Conservation (phyloP, 2,888 invertebrate species). For the Temnothorax ravouxi region DNA sequence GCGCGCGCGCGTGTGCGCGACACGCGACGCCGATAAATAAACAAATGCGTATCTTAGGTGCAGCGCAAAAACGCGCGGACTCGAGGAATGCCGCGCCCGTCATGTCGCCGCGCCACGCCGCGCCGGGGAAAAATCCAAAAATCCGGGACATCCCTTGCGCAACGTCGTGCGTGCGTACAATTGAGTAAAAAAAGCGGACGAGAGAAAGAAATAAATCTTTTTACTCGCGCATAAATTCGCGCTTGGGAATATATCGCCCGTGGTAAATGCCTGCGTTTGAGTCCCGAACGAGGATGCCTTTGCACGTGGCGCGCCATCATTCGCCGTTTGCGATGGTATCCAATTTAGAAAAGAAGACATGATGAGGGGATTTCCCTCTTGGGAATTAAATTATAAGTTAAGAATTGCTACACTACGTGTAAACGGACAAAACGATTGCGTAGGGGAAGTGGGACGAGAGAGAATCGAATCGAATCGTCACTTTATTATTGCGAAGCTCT, state of each 20-base stretch:
- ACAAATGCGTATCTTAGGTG: slow-evolving; percentile 49
- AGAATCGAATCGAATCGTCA: background rate
- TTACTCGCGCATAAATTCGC: background rate
- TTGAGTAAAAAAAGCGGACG: background rate
- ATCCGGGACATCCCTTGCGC: slow-evolving; percentile 48
- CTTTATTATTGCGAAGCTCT: no score
- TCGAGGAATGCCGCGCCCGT: slow-evolving; percentile 39
- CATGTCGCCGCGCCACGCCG: background rate
- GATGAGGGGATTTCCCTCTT: no score
- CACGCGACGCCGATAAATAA: slow-evolving; percentile 25
- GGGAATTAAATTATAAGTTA: background rate
- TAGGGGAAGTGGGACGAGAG: background rate
- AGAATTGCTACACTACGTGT: background rate
- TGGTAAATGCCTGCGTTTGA: background rate
- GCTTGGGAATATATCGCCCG: background rate
- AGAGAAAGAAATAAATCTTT: background rate
- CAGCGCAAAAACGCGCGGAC: background rate
- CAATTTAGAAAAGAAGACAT: background rate
- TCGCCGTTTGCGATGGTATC: background rate
- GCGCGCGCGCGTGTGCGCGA: background rate
- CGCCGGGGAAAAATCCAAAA: slow-evolving; percentile 46
- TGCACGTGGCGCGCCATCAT: background rate
- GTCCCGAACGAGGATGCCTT: background rate
- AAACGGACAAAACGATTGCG: background rate
- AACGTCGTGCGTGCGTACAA: background rate